A percentile compares a stretch with the other conserved stretches of the same genome.
Evolutionary conservation across 2,888 invertebrate genomes (phyloP).

Genomic region (Eristalinus aeneus): DNA sequence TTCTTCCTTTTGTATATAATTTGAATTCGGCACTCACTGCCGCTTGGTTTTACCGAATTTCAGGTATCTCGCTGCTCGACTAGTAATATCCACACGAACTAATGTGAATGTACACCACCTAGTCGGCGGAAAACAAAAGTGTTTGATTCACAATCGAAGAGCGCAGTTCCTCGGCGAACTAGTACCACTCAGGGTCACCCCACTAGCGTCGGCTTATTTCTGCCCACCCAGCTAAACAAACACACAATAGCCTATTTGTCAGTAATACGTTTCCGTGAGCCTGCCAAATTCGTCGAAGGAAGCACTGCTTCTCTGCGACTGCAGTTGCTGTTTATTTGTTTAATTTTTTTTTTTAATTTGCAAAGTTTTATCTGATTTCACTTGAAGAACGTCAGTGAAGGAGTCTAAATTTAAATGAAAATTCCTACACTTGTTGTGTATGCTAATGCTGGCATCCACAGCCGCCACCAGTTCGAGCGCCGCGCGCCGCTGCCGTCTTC

Average conservation of each 20-base stretch:
- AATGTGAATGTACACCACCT: not conserved
- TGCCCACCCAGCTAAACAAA: constrained; percentile 34
- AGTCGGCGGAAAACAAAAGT: not conserved
- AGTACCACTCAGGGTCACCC: constrained; percentile 38
- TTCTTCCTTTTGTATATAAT: not conserved
- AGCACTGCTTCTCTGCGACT: constrained; percentile 15
- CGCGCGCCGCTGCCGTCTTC: constrained; percentile 1
- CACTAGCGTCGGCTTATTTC: not conserved
- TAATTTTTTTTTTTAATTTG: constrained; percentile 67
- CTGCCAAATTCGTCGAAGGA: constrained; percentile 45
- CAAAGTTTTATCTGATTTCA: constrained; percentile 77
- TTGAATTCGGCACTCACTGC: not conserved
- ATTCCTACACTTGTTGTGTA: constrained; percentile 45
- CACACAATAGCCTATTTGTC: constrained; percentile 37
- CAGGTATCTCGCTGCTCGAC: not conserved
- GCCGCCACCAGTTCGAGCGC: not conserved
- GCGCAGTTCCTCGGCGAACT: not conserved
- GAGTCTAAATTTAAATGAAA: constrained; percentile 68
- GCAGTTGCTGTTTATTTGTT: constrained; percentile 21
- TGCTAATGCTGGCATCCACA: not conserved
- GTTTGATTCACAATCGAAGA: not conserved
- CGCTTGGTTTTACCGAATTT: not conserved
- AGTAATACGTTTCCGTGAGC: constrained; percentile 42
- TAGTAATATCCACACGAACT: not conserved
- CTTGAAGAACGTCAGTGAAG: constrained; percentile 66